These are phyloP conservation scores for Rhaphigaster nebulosa DNA, from an alignment of 2,888 invertebrate genomes.

Conservation along the genomic window DNA sequence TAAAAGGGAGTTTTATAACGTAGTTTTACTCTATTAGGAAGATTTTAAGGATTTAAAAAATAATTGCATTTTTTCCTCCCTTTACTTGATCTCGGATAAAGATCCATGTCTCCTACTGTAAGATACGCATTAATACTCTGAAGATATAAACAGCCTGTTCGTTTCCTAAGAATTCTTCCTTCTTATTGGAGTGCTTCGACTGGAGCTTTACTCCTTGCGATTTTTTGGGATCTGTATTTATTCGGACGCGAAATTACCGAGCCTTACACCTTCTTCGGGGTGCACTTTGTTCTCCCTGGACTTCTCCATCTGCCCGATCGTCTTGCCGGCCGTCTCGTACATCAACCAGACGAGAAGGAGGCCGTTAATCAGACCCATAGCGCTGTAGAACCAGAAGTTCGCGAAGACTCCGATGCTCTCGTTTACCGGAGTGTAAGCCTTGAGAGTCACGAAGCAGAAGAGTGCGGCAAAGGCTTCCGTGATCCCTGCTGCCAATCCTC, in stretches of 20 bases:
- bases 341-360: slow-evolving; percentile 61
- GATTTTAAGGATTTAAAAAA: too few species aligned
- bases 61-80: too few species aligned
- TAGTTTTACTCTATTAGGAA: too few species aligned
- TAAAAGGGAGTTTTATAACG: too few species aligned
- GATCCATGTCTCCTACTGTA: too few species aligned
- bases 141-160: background rate
- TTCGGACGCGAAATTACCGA: background rate
- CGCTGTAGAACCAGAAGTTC: slow-evolving; percentile 62
- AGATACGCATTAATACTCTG: too few species aligned
- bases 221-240: background rate
- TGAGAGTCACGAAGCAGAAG: slow-evolving; percentile 62
- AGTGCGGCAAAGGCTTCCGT: slow-evolving; percentile 59
- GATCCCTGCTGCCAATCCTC: slow-evolving; percentile 63
- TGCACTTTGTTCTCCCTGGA: background rate
- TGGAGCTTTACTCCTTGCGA: background rate
- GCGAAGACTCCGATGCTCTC: slow-evolving; percentile 61
- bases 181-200: background rate
- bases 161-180: background rate
- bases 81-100: too few species aligned
- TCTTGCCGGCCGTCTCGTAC: slow-evolving; percentile 65
- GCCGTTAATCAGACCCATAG: slow-evolving; percentile 60
- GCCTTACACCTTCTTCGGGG: background rate
- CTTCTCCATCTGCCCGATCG: slow-evolving; percentile 63
- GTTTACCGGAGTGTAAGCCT: slow-evolving; percentile 62